Base-by-base conservation (phyloP, 2,113 vertebrate genomes). In the Varanus komodoensis region DNA sequence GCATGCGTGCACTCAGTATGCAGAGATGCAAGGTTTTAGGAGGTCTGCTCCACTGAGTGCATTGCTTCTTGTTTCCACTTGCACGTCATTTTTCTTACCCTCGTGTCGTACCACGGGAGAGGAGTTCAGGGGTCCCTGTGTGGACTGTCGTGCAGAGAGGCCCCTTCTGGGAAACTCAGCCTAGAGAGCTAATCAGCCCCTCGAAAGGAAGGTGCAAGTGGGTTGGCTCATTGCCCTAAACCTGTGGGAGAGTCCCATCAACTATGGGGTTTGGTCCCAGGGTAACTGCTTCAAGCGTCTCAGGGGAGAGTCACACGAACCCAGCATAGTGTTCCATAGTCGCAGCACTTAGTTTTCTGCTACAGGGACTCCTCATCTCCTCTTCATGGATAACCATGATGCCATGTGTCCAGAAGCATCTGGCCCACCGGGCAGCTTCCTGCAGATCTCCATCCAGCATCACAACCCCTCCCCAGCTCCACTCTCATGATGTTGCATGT, bases 81-180 rank as follows among this genome's bases (percentile, higher is more conserved):
- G 52, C 67, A 34, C 27, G 54, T 7, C 68, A 4, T 15, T 84
- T 50, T 69, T 61, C 84, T 74, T 27, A 44, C 71, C n/a, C 29
- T 23, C 1, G 0, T 29, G 0, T 29, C 27, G 34, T 1, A 17
- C 44, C 25, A 75, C 25, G 29, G 73, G 38, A 17, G 2, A 4
- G 50, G 27, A 78, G 27, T n/a, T 25, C 67, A 88, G 19, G 61
- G 54, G 81, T 8, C 15, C 52, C 23, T 52, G 12, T 29, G 78
- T 50, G 52, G 44, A 29, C 32, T 34, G 54, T 11, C 9, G 32
- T 8, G 8, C 32, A 61, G 12, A 54, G 12, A 7, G 12, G n/a
- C 17, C 50, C 14, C 29, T 81, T 81, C 27, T 5, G n/a, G 54
- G 12, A 19, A 77, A 75, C 73, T 77, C 25, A 1, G 50, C 12